These are phyloP conservation scores for Planococcus citri DNA, from an alignment of 1,140 invertebrate species.

Conservation along the genomic window DNA sequence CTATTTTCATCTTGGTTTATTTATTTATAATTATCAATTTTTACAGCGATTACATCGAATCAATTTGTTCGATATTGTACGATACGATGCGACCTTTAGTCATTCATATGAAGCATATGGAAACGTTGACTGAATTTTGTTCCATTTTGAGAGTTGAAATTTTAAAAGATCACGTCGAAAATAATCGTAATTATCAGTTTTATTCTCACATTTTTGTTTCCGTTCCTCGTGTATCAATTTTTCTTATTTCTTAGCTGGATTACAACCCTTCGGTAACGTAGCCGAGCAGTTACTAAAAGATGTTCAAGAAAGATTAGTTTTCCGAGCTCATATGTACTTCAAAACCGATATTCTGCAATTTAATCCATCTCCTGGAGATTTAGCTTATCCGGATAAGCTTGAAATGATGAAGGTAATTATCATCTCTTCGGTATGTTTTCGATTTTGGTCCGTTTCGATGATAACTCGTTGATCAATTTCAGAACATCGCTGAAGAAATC, in stretches of 20 bases:
- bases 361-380: constrained; percentile 80
- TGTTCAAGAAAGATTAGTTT: constrained; percentile 91
- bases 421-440: background rate
- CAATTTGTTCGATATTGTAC: constrained; percentile 78
- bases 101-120: constrained; percentile 93
- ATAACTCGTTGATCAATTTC: constrained; percentile 28
- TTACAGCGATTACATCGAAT: constrained; percentile 59
- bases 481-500: constrained; percentile 58
- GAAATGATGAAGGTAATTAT: constrained; percentile 77
- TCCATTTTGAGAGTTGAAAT: constrained; percentile 87
- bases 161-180: constrained; percentile 83
- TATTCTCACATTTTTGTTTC: background rate
- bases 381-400: constrained; percentile 94
- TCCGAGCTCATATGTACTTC: constrained; percentile 87
- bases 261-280: constrained; percentile 70
- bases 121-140: constrained; percentile 93
- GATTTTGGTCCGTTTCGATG: too few species aligned
- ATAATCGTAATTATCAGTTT: constrained; percentile 51
- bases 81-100: constrained; percentile 88
- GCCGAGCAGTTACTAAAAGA: constrained; percentile 85
- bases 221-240: constrained; percentile 14
- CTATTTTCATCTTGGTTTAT: background rate
- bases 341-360: constrained; percentile 80
- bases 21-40: constrained; percentile 11
- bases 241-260: constrained; percentile 39